Percentiles rank a stretch among this genome's conserved stretches.
These are phyloP conservation scores for Diplodus sargus DNA, from an alignment of 2,797 vertebrate species.

Conservation along the genomic window DNA sequence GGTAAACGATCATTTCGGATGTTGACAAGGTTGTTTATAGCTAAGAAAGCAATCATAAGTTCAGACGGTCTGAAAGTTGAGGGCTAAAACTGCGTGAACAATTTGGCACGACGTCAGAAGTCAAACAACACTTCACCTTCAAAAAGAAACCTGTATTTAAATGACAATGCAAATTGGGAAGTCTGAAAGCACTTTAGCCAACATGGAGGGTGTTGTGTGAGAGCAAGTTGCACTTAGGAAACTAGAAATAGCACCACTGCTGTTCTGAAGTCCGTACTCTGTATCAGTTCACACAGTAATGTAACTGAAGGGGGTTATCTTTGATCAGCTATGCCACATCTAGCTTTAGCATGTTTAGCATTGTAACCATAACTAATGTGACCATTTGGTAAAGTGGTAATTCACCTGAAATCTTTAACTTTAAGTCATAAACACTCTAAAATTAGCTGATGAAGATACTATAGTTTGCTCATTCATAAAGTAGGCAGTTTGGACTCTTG, in stretches of 20 bases:
- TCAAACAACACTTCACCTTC: slow-evolving; percentile 54
- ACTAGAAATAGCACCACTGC: slow-evolving; percentile 15
- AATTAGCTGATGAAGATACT: background rate
- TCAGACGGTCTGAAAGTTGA: slow-evolving; percentile 43
- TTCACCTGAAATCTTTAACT: background rate
- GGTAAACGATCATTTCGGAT: slow-evolving; percentile 65
- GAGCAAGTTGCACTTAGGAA: slow-evolving; percentile 30
- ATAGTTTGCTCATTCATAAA: background rate
- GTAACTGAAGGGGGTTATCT: background rate
- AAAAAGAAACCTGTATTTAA: slow-evolving; percentile 41
- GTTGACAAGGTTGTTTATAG: slow-evolving; percentile 73
- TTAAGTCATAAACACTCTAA: background rate
- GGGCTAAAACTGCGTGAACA: slow-evolving; percentile 32
- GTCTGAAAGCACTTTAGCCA: slow-evolving; percentile 42
- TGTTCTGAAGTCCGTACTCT: slow-evolving; percentile 7
- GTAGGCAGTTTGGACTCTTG: background rate
- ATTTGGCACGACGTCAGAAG: slow-evolving; percentile 48
- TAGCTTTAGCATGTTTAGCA: background rate
- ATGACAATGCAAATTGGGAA: slow-evolving; percentile 47
- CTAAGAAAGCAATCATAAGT: slow-evolving; percentile 57
- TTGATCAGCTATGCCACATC: background rate
- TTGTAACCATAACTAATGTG: background rate
- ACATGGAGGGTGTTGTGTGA: background rate
- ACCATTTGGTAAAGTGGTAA: background rate
- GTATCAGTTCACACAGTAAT: background rate